Percentiles rank a stretch among this genome's conserved stretches.
Conservation (phyloP, 2,888 invertebrate species). For the Nudaria mundana region DNA sequence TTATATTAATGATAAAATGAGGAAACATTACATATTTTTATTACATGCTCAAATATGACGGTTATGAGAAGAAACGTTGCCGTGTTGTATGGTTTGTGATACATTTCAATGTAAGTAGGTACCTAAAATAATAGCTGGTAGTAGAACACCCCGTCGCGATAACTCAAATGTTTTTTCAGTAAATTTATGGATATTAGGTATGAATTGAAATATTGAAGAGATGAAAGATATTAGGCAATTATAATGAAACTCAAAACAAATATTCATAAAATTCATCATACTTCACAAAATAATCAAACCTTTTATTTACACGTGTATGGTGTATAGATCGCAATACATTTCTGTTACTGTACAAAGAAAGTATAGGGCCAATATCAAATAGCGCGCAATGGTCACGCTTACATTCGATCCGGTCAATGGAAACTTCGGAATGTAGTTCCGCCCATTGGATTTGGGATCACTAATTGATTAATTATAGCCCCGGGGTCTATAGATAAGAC, state of each 20-base stretch:
- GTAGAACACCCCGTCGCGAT: neutral
- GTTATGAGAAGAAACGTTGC: constrained; percentile 1
- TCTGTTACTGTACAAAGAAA: constrained; percentile 2
- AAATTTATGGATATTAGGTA: too few species aligned
- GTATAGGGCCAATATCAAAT: constrained; percentile 5
- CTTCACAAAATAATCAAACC: constrained; percentile 4
- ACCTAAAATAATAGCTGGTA: too few species aligned
- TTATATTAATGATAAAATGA: constrained; percentile 1
- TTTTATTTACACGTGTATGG: constrained; percentile 9
- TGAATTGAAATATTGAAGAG: too few species aligned
- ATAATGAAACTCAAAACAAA: constrained; percentile 10
- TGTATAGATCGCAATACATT: constrained; percentile 13
- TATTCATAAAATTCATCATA: constrained; percentile 4
- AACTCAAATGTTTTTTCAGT: too few species aligned
- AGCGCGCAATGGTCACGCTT: constrained; percentile 21
- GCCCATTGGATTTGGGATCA: constrained; percentile 33
- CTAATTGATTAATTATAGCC: constrained; percentile 39
- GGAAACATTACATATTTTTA: constrained; percentile 3
- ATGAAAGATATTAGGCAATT: too few species aligned
- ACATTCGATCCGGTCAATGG: constrained; percentile 8
- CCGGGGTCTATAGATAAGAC: constrained; percentile 14
- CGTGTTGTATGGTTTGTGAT: too few species aligned
- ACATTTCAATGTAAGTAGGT: too few species aligned
- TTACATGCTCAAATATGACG: constrained; percentile 5
- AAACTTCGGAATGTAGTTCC: constrained; percentile 12